Percentiles rank a stretch among this genome's conserved stretches.
Evolutionary conservation across 1,140 invertebrate species (phyloP).

Genomic region (Platorchestia sp.): DNA sequence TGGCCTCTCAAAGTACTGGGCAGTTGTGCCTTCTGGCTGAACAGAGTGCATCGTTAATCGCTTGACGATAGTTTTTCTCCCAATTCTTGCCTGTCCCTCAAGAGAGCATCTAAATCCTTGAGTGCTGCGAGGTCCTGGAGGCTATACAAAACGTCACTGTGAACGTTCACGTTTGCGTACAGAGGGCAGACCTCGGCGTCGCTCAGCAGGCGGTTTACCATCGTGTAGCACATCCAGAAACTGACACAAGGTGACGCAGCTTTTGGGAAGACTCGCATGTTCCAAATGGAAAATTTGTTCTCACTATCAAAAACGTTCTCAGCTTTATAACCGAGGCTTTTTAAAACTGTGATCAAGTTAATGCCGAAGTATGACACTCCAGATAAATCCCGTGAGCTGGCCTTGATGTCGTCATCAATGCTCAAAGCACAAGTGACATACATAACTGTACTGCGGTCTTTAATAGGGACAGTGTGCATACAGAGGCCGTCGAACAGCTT

Average conservation of each 20-base stretch:
- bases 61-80: neutral
- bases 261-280: conserved; percentile 56
- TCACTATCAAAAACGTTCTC: conserved; percentile 10
- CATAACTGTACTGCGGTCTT: neutral
- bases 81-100: conserved; percentile 58
- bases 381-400: neutral
- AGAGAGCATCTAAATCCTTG: conserved; percentile 59
- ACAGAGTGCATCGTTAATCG: neutral
- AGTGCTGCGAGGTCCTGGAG: conserved; percentile 57
- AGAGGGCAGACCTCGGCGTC: neutral
- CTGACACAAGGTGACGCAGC: conserved; percentile 58
- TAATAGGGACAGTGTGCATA: conserved; percentile 63
- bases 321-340: conserved; percentile 44
- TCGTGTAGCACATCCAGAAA: conserved; percentile 61
- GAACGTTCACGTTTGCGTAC: neutral
- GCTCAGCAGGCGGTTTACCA: conserved; percentile 58
- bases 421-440: conserved; percentile 64
- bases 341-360: conserved; percentile 40
- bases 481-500: conserved; percentile 54
- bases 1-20: neutral
- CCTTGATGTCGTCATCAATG: conserved; percentile 58
- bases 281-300: conserved; percentile 60
- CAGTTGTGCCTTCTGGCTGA: neutral
- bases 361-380: conserved; percentile 51
- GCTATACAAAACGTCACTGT: conserved; percentile 52